Evolutionary conservation across 2,113 vertebrate species (phyloP).

Genomic region (Glaucomys volans): DNA sequence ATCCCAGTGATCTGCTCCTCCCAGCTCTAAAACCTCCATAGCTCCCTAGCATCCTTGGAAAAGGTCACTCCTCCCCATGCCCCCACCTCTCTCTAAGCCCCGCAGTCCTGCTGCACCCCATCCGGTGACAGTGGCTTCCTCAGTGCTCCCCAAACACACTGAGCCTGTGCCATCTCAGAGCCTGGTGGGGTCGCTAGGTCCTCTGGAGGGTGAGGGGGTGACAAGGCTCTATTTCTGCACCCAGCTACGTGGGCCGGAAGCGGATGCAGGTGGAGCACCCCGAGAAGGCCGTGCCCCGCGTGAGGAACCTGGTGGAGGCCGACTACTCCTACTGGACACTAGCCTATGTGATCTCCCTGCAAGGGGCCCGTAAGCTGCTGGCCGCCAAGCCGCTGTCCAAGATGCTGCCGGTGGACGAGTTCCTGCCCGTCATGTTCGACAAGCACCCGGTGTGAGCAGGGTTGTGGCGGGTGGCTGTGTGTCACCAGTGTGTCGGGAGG

Average conservation of each 20-base stretch:
- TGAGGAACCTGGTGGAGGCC: constrained; percentile 94
- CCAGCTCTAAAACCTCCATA: background rate
- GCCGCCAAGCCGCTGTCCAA: constrained; percentile 90
- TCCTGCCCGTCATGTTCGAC: constrained; percentile 95
- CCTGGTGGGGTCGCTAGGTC: accelerated
- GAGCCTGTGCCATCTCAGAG: background rate
- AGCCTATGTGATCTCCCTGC: constrained; percentile 93
- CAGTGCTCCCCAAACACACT: background rate
- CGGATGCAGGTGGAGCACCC: constrained; percentile 95
- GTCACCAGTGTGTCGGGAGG: background rate
- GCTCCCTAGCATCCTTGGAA: background rate
- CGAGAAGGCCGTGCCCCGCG: constrained; percentile 92
- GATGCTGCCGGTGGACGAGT: constrained; percentile 95
- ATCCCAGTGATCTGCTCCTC: background rate
- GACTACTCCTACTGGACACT: constrained; percentile 98
- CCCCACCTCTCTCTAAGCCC: background rate
- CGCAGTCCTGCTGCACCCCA: background rate
- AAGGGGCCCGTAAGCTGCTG: constrained; percentile 93
- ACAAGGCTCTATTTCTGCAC: background rate
- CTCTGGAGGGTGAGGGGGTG: background rate
- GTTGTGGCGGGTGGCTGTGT: background rate
- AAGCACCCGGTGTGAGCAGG: constrained; percentile 94
- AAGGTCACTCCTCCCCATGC: background rate
- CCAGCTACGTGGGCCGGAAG: constrained; percentile 95
- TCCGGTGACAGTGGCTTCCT: too few species aligned